Evolutionary conservation across 2,888 invertebrate genomes (phyloP).

Genomic region (Dolomedes plantarius): DNA sequence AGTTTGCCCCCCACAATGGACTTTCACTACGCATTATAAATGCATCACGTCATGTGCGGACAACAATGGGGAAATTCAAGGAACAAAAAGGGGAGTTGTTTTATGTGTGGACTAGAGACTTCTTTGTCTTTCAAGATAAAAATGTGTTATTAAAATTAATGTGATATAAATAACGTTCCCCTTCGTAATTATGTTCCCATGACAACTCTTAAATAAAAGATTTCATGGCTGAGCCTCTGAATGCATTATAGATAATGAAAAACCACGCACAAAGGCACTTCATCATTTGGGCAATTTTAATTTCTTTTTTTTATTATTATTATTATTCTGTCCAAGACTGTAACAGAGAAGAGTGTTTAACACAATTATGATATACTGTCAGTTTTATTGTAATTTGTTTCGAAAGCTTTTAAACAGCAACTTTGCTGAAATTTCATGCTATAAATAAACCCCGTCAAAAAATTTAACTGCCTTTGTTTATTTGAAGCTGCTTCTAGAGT

Average conservation of each 20-base stretch:
- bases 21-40: not conserved
- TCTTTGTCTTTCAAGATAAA: not conserved
- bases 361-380: no score
- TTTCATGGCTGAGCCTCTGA: not conserved
- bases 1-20: not conserved
- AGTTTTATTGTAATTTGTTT: no score
- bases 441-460: no score
- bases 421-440: no score
- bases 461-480: no score
- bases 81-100: not conserved
- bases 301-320: no score
- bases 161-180: not conserved
- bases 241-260: not conserved
- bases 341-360: no score
- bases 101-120: not conserved
- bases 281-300: no score
- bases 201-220: not conserved
- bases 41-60: not conserved
- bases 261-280: not conserved
- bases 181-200: not conserved
- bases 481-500: no score
- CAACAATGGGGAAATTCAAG: not conserved
- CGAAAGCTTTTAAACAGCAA: no score
- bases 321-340: no score
- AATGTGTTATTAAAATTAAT: conserved; percentile 12